Conservation (phyloP, 2,888 invertebrate genomes). For the Frankliniella fusca region DNA sequence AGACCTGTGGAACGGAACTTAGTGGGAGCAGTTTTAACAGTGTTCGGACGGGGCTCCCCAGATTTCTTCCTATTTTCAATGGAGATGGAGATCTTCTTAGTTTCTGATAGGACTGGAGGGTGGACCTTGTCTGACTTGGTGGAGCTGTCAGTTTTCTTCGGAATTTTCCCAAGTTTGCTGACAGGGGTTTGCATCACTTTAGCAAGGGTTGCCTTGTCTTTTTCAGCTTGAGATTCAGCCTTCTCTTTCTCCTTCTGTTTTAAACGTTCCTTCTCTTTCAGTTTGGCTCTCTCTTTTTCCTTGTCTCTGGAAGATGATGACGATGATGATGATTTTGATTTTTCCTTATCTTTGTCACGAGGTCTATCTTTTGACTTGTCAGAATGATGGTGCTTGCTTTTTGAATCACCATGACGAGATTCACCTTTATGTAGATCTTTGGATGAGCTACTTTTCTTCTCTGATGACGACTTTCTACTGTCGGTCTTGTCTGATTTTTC, state of each 20-base stretch:
- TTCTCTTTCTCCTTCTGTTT: conserved; percentile 47
- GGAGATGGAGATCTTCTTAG: conserved; percentile 71
- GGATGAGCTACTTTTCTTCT: conserved; percentile 40
- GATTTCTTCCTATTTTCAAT: conserved; percentile 74
- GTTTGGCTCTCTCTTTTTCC: conserved; percentile 39
- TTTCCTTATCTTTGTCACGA: conserved; percentile 43
- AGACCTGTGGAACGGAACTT: conserved; percentile 89
- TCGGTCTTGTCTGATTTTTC: background rate
- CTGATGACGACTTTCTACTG: conserved; percentile 32
- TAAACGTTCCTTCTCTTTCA: conserved; percentile 38
- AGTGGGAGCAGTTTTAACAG: conserved; percentile 86
- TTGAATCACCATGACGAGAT: conserved; percentile 49
- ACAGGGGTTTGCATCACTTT: conserved; percentile 60
- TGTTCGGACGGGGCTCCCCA: conserved; percentile 67
- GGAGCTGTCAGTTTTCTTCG: conserved; percentile 57
- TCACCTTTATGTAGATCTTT: conserved; percentile 42
- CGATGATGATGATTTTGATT: conserved; percentile 39
- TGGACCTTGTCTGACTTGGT: conserved; percentile 35
- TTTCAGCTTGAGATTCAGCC: conserved; percentile 55
- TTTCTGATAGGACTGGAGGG: conserved; percentile 39
- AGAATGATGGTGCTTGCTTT: conserved; percentile 36
- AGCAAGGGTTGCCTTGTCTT: conserved; percentile 63
- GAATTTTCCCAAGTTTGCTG: conserved; percentile 73
- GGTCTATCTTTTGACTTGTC: conserved; percentile 39
- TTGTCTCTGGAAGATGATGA: conserved; percentile 42